Conservation (phyloP, 2,797 vertebrate genomes). For the Forpus xanthops region DNA sequence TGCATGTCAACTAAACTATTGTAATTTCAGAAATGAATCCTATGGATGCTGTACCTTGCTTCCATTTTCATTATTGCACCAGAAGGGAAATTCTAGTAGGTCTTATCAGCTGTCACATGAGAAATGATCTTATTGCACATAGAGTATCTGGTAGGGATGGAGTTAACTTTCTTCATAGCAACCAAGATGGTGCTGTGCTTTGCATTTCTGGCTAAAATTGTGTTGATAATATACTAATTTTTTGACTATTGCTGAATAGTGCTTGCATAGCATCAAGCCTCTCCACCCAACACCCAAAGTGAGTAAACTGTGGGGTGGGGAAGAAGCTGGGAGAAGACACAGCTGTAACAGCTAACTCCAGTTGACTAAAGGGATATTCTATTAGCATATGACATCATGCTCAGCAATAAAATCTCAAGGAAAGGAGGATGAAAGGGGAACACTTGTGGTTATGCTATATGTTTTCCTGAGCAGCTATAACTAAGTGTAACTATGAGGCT, state of each 20-base stretch:
- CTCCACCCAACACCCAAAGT: not conserved
- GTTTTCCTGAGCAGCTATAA: not conserved
- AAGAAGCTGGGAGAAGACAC: not conserved
- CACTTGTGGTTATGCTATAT: not conserved
- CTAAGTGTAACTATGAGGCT: not conserved
- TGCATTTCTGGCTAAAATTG: not conserved
- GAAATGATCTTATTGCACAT: not conserved
- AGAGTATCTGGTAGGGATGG: not conserved
- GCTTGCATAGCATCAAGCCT: not conserved
- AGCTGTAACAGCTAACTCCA: not conserved
- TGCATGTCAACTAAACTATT: not conserved
- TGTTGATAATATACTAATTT: not conserved
- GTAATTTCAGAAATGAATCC: not conserved
- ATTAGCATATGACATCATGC: not conserved
- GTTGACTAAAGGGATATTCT: not conserved
- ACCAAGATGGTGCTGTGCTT: not conserved
- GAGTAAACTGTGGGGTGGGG: not conserved
- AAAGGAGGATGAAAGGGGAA: not conserved
- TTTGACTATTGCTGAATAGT: not conserved
- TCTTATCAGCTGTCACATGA: not conserved
- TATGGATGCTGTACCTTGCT: not conserved
- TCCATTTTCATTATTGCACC: not conserved
- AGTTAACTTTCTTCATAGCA: not conserved
- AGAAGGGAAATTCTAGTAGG: not conserved
- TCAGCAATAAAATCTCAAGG: not conserved